A percentile compares a stretch with the other conserved stretches of the same genome.
phyloP scores from a whole-genome alignment of 30 jellyfish, hydroid and myxozoan genomes.

The Aurelia sp. region DNA sequence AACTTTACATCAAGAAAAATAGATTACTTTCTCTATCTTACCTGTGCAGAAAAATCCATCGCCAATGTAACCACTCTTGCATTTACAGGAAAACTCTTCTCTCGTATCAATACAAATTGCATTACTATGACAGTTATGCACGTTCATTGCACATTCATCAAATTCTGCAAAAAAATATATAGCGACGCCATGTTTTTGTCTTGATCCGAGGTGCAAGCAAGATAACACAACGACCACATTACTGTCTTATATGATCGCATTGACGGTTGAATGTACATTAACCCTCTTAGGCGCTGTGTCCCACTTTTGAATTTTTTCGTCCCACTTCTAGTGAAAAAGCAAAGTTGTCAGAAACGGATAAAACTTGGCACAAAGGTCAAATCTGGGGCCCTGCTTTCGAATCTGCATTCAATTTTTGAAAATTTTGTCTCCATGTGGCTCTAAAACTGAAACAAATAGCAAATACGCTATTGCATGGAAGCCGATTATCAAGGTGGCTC shows the following conservation, averaged over 20 bases:
- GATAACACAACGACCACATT: not conserved
- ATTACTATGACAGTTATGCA: slow-evolving; percentile 62
- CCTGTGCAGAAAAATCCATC: slow-evolving; percentile 69
- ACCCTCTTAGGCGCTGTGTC: too few species aligned
- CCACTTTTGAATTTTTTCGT: too few species aligned
- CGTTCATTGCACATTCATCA: slow-evolving; percentile 54
- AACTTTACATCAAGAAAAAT: too few species aligned
- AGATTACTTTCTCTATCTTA: not conserved
- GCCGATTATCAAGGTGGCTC: too few species aligned
- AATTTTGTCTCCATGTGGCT: too few species aligned
- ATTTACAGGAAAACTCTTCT: slow-evolving; percentile 47
- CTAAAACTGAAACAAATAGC: too few species aligned
- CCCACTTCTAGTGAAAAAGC: too few species aligned
- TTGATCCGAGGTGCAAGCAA: not conserved
- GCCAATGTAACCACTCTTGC: slow-evolving; percentile 72
- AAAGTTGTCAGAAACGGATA: too few species aligned
- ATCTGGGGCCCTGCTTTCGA: too few species aligned
- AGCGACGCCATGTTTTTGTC: not conserved
- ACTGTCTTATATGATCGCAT: not conserved
- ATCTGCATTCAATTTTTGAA: too few species aligned
- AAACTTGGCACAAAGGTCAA: too few species aligned
- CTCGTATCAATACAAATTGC: slow-evolving; percentile 66
- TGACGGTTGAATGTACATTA: not conserved
- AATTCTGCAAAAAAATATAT: slow-evolving; percentile 30
- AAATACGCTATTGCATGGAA: too few species aligned